A percentile compares a stretch with the other conserved stretches of the same genome.
Evolutionary conservation across 1,140 invertebrate genomes (phyloP).

Genomic region (Trichogramma pretiosum): DNA sequence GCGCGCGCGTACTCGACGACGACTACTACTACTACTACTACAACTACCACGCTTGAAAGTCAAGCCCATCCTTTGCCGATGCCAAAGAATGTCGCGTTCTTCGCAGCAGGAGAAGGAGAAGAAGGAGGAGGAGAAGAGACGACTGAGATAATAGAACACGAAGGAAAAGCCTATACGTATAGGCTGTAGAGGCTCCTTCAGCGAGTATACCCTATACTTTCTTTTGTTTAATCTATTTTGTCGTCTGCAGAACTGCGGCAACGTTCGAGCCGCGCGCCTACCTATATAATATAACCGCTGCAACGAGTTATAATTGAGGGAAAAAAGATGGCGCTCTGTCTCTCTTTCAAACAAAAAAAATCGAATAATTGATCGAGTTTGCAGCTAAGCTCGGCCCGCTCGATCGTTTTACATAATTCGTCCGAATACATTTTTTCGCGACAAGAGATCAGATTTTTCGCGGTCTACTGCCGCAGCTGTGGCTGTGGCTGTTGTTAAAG

Average conservation of each 20-base stretch:
- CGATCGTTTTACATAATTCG: no score
- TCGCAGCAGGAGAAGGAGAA: conserved; percentile 16
- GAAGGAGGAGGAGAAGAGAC: no score
- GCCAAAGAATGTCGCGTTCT: conserved; percentile 9
- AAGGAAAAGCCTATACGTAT: no score
- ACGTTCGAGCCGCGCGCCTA: no score
- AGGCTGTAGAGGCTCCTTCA: conserved; percentile 14
- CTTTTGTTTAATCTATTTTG: conserved; percentile 30
- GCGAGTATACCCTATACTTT: no score
- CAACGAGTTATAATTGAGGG: conserved; percentile 18
- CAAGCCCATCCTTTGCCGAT: conserved; percentile 2
- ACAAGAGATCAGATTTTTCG: no score
- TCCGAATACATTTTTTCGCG: no score
- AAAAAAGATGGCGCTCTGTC: conserved; percentile 15
- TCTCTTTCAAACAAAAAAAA: conserved; percentile 5
- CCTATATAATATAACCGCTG: no score
- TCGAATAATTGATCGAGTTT: conserved; percentile 12
- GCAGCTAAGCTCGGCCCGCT: neutral
- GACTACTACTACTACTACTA: conserved; percentile 9
- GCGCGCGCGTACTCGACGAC: neutral
- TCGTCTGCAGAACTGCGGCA: conserved; percentile 23
- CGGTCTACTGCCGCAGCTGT: no score
- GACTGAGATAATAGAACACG: conserved; percentile 14
- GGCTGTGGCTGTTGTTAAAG: no score
- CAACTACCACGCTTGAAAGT: conserved; percentile 6